A percentile compares a stretch with the other conserved stretches of the same genome.
These are phyloP conservation scores for Galaxea fascicularis DNA, from an alignment of 92 coral and sea anemone genomes.

Conservation along the genomic window DNA sequence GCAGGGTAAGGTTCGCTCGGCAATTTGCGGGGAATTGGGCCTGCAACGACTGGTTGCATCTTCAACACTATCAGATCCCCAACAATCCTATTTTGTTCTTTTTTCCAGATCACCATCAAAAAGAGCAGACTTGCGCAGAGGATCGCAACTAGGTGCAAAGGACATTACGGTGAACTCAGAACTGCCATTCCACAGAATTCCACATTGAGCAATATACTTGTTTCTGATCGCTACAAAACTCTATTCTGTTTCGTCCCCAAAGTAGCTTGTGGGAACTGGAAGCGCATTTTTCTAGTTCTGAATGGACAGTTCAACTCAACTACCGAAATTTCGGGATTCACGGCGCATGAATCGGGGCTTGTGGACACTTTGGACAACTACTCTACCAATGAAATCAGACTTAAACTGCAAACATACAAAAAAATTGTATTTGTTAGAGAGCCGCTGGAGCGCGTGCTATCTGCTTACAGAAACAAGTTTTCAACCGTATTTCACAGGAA, in stretches of 20 bases:
- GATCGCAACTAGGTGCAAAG: background rate
- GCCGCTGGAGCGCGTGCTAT: conserved; percentile 60
- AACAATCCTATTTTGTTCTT: background rate
- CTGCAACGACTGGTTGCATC: too few relatives aligned
- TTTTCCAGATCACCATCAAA: background rate
- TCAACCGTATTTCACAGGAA: conserved; percentile 31
- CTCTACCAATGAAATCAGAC: conserved; percentile 9
- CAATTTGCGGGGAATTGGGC: too few relatives aligned
- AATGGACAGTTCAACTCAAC: conserved; percentile 29
- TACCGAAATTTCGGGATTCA: conserved; percentile 11
- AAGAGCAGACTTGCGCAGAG: background rate
- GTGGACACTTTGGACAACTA: conserved; percentile 19
- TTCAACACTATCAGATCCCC: too few relatives aligned
- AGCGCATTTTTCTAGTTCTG: conserved; percentile 56
- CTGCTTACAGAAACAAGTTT: conserved; percentile 69
- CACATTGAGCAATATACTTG: conserved; percentile 10
- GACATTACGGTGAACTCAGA: background rate
- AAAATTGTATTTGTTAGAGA: conserved; percentile 58
- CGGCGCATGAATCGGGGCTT: conserved; percentile 31
- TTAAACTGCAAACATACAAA: conserved; percentile 18
- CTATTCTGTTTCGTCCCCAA: conserved; percentile 71
- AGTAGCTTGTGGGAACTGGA: conserved; percentile 79
- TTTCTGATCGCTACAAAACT: conserved; percentile 50
- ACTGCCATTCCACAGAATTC: background rate
- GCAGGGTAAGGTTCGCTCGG: too few relatives aligned